Evolutionary conservation across 35 echinoderm and acorn worm genomes (phyloP).

Genomic region (Diadema setosum): DNA sequence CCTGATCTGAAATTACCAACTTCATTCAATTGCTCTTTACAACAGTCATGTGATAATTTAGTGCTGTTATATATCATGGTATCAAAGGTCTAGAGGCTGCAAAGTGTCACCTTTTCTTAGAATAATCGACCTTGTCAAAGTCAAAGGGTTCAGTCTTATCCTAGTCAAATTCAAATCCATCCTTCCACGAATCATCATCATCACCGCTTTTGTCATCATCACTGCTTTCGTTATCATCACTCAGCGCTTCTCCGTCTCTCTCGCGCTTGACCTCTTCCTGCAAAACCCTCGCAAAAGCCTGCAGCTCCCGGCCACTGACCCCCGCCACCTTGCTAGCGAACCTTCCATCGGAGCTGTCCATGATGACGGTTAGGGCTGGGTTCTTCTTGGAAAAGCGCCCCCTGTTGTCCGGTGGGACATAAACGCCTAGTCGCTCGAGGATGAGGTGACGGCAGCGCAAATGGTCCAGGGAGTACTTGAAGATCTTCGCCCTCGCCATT

Average conservation of each 20-base stretch:
- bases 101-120: background rate
- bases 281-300: conserved; percentile 31
- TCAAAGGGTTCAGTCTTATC: background rate
- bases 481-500: conserved; percentile 70
- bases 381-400: conserved; percentile 36
- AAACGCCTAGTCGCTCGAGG: conserved; percentile 69
- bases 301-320: conserved; percentile 27
- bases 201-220: background rate
- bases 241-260: background rate
- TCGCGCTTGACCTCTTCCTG: conserved; percentile 27
- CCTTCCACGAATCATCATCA: background rate
- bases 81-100: no score
- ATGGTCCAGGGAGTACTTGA: conserved; percentile 71
- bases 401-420: conserved; percentile 60
- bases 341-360: conserved; percentile 63
- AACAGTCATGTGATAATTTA: no score
- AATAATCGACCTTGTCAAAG: background rate
- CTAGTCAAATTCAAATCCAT: background rate
- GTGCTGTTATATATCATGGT: no score
- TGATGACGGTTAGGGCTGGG: conserved; percentile 46
- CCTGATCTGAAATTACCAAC: no score
- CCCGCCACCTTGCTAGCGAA: conserved; percentile 39
- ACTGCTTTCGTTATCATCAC: background rate
- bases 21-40: no score
- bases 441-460: conserved; percentile 50